Base-by-base conservation (phyloP, 1,140 invertebrate species). In the Hycleus phaleratus region DNA sequence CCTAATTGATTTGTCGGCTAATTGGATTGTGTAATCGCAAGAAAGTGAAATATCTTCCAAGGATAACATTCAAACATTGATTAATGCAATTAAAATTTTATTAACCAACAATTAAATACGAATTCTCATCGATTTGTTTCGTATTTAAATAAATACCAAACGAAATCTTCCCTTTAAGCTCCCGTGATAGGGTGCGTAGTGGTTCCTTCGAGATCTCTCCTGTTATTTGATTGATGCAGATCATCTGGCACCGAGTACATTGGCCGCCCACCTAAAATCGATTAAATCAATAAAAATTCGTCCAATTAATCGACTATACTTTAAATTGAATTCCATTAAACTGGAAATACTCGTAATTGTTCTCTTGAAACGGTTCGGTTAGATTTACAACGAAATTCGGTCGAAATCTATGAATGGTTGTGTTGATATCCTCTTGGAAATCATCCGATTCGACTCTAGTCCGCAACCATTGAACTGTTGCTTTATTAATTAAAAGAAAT, bases 201-300 rank as follows among this genome's bases (percentile, higher is more conserved):
- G 93, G 91, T 74, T 95, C 92, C 1, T 85, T 79, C 9, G 87
- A 88, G 67, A 87, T 88, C 67, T 83, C 71, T 1, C 89, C 90
- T 9, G 85, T 93, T 9, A 78, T 76, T 77, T 94, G 93, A 75
- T 96, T 86, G 55, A 96, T 88, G 65, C 93, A 95, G 46, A 97
- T 86, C 90, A 96, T 96, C 75, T 95, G 91, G 73, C 94, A 97
- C 53, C 95, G 81, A 7, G 83, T 85, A 68, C 95, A 97, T 38
- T 82, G 79, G 2, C 88, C 87, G 61, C 85, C 81, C 44, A 86
- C 81, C 84, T 91, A 67, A 51, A 61, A 55, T 50, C 38, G 56
- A 39, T 51, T 54, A 38, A 54, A 50, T 56, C 43, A 39, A 42
- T 42, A 7, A 4, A 11, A 45, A 26, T 8, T 50, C 49, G 7